Conservation (phyloP, 2,113 vertebrate genomes). For the Lucifuga dentata region DNA sequence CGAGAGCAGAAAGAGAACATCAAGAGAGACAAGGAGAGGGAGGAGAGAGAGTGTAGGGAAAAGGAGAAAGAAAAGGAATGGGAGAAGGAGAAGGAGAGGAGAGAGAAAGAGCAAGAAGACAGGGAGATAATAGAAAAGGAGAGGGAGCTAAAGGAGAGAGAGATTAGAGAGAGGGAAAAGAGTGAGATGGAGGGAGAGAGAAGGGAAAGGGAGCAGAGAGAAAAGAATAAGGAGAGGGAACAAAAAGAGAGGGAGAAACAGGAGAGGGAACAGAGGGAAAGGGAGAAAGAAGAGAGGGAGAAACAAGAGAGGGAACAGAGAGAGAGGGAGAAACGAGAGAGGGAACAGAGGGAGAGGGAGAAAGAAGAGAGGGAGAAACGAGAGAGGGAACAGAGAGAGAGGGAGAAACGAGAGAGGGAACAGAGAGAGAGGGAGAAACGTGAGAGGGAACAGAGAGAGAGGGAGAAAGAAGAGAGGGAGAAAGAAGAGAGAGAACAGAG, state of each 20-base stretch:
- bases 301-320: conserved; percentile 13
- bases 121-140: conserved; percentile 17
- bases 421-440: conserved; percentile 2
- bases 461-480: neutral
- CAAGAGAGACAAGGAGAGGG: too few species aligned
- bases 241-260: neutral
- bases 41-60: conserved; percentile 2
- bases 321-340: conserved; percentile 20
- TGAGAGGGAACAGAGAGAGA: conserved; percentile 3
- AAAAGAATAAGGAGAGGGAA: conserved; percentile 4
- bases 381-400: conserved; percentile 4
- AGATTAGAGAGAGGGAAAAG: conserved; percentile 11
- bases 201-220: neutral
- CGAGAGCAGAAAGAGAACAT: too few species aligned
- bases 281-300: conserved; percentile 9
- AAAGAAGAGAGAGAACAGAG: neutral
- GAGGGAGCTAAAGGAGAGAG: conserved; percentile 24
- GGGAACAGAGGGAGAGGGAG: conserved; percentile 1
- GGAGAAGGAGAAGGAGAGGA: conserved; percentile 26
- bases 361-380: neutral
- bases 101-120: conserved; percentile 13
- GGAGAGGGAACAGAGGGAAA: neutral
- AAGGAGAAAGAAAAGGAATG: too few species aligned
- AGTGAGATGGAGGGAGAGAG: neutral
- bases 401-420: conserved; percentile 1